phyloP scores from a whole-genome alignment of 2,797 vertebrate genomes.

The Channa striata region DNA sequence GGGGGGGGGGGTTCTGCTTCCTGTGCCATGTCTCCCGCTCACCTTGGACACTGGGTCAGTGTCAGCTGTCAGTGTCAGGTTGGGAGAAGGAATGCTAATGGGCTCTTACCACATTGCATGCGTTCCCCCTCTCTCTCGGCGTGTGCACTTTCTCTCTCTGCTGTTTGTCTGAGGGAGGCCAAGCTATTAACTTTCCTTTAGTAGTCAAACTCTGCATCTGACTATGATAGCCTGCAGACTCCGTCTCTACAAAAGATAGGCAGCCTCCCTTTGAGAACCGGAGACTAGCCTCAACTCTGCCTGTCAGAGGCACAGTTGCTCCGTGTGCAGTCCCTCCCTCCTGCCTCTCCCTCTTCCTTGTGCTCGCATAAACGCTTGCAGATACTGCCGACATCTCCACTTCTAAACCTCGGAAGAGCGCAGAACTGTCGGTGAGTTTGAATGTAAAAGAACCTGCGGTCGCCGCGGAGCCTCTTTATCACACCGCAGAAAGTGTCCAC shows the following conservation, averaged over 20 bases:
- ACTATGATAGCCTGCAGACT: slow-evolving; percentile 54
- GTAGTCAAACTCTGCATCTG: slow-evolving; percentile 56
- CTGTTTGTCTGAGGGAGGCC: slow-evolving; percentile 55
- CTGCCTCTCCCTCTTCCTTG: slow-evolving; percentile 40
- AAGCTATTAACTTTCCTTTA: slow-evolving; percentile 69
- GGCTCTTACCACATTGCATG: slow-evolving; percentile 56
- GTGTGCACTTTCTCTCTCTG: slow-evolving; percentile 32
- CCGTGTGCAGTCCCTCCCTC: slow-evolving; percentile 56
- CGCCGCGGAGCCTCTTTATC: slow-evolving; percentile 24
- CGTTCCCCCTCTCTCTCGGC: slow-evolving; percentile 8
- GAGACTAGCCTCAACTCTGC: slow-evolving; percentile 46
- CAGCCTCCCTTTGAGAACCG: slow-evolving; percentile 63
- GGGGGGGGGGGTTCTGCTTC: slow-evolving; percentile 73
- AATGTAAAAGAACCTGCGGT: slow-evolving; percentile 44
- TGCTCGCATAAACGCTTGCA: slow-evolving; percentile 50
- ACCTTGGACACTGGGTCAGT: slow-evolving; percentile 77
- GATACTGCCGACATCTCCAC: slow-evolving; percentile 53
- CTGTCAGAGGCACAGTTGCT: slow-evolving; percentile 56
- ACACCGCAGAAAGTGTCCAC: slow-evolving; percentile 20
- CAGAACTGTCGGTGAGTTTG: slow-evolving; percentile 41
- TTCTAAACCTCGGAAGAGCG: slow-evolving; percentile 57
- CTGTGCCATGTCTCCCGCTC: slow-evolving; percentile 75
- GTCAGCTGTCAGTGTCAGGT: slow-evolving; percentile 80
- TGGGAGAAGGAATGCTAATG: slow-evolving; percentile 77
- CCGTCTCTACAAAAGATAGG: slow-evolving; percentile 59